Conservation (phyloP, 2,888 invertebrate species). For the Halictus ligatus region DNA sequence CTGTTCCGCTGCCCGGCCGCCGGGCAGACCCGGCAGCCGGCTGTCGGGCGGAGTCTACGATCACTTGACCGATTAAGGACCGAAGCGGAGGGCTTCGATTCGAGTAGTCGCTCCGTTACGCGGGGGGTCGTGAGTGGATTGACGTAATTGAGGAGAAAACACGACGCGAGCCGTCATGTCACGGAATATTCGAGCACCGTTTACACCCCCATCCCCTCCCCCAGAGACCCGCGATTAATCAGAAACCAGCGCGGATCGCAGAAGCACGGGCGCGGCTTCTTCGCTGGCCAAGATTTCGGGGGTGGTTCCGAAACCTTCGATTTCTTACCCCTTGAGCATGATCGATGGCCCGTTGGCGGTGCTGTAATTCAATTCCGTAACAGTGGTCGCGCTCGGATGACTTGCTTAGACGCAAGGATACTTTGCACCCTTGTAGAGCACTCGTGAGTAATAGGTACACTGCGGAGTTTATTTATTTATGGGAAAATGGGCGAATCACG, state of each 20-base stretch:
- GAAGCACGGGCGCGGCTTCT: background rate
- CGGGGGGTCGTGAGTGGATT: slow-evolving; percentile 82
- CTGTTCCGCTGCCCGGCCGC: slow-evolving; percentile 39
- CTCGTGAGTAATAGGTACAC: no score
- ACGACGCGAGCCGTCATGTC: slow-evolving; percentile 78
- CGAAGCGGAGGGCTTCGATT: slow-evolving; percentile 76
- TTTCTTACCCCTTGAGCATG: background rate
- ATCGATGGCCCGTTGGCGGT: background rate
- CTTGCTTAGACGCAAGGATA: no score
- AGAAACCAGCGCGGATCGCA: slow-evolving; percentile 30
- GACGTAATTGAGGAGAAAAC: slow-evolving; percentile 84
- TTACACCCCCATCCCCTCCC: background rate
- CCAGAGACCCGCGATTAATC: slow-evolving; percentile 56
- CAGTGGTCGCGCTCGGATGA: background rate
- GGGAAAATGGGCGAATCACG: no score
- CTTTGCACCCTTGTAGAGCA: no score
- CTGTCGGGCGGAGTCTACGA: slow-evolving; percentile 79
- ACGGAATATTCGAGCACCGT: slow-evolving; percentile 67
- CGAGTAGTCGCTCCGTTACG: slow-evolving; percentile 80
- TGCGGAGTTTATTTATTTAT: no score
- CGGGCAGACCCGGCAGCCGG: slow-evolving; percentile 52
- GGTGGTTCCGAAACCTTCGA: background rate
- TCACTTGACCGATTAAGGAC: slow-evolving; percentile 85
- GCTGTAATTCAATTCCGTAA: background rate
- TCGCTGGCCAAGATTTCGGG: background rate